Conservation (phyloP, 2,113 vertebrate species). For the Ailurus styani region DNA sequence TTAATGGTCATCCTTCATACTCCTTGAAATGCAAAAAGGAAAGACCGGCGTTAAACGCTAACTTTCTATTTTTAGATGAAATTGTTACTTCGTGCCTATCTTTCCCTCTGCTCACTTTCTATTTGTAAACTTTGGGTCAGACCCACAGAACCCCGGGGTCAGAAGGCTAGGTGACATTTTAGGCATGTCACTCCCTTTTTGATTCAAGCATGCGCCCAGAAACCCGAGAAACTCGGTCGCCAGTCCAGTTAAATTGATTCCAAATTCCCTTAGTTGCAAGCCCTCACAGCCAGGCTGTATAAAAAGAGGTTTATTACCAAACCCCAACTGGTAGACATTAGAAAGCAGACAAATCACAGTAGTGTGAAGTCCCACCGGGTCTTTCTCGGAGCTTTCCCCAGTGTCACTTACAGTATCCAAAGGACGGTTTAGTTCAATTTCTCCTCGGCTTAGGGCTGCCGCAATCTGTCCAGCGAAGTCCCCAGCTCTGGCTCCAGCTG, state of each 20-base stretch:
- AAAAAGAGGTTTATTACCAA: slow-evolving; percentile 17
- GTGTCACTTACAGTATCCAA: slow-evolving; percentile 62
- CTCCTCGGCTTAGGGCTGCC: not conserved
- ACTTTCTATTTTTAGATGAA: slow-evolving; percentile 56
- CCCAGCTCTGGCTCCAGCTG: slow-evolving; percentile 20
- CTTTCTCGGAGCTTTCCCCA: slow-evolving; percentile 24
- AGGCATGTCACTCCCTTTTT: not conserved
- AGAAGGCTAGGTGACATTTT: slow-evolving; percentile 2
- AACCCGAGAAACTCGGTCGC: not conserved
- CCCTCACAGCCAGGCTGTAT: not conserved
- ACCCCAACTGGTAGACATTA: not conserved
- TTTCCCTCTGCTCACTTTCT: slow-evolving; percentile 36
- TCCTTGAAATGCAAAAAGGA: slow-evolving; percentile 39
- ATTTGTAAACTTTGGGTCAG: slow-evolving; percentile 52
- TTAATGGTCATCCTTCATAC: not conserved
- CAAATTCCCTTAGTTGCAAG: not conserved
- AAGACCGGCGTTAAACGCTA: slow-evolving; percentile 5
- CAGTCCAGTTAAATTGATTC: not conserved
- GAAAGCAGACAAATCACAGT: not conserved
- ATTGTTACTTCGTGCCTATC: slow-evolving; percentile 34
- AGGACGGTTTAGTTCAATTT: slow-evolving; percentile 33
- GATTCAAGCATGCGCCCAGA: slow-evolving; percentile 25
- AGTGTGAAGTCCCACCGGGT: not conserved
- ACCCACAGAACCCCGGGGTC: not conserved
- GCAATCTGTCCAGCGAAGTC: slow-evolving; percentile 27